Evolutionary conservation across 2,113 vertebrate species (phyloP), one percentile per base, ranked within the genome.

Genomic region (Empidonax traillii): DNA sequence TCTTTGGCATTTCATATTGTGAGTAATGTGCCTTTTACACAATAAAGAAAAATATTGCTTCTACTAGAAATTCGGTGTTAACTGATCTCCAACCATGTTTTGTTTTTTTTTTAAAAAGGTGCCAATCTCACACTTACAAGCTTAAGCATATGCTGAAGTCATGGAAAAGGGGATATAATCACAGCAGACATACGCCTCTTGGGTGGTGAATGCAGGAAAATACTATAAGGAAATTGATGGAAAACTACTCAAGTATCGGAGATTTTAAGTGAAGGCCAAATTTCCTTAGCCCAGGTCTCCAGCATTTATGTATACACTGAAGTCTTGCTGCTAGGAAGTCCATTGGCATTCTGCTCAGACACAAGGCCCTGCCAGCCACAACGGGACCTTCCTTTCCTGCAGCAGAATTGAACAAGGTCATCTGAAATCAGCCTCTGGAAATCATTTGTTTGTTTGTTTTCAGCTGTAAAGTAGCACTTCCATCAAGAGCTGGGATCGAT

Each of bases 171-270:
- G 6, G 4, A 8, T 44, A 46, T 41, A 55, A 33, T 79, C 35
- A 56, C 52, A 87, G 24, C 1, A 0, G 35, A 33, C 6, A 47
- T 41, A 58, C 0, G 1, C 22, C 15, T 73, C 28, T 78, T 53
- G 14, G 6, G 7, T 63, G 37, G n/a, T 44, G 53, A 5, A 24
- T 53, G 31, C 7, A 53, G 12, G 47, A 79, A 5, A 25, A 24
- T 5, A 6, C 39, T 82, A 4, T 59, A 25, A 63, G 78, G 35
- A 55, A 65, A 51, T 41, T 25, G 24, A 12, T 27, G 53, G 23
- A 39, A 65, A 66, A 44, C 13, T 55, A 25, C 19, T 35, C 13
- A 59, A 51, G 13, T 33, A n/a, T 51, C 41, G 27, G n/a, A 31
- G 41, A 53, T 66, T 83, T 49, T 41, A 86, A 35, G 10, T 49